A percentile compares a stretch with the other conserved stretches of the same genome.
phyloP scores from a whole-genome alignment of 1,140 invertebrate genomes.

The Thaumetopoea pityocampa region DNA sequence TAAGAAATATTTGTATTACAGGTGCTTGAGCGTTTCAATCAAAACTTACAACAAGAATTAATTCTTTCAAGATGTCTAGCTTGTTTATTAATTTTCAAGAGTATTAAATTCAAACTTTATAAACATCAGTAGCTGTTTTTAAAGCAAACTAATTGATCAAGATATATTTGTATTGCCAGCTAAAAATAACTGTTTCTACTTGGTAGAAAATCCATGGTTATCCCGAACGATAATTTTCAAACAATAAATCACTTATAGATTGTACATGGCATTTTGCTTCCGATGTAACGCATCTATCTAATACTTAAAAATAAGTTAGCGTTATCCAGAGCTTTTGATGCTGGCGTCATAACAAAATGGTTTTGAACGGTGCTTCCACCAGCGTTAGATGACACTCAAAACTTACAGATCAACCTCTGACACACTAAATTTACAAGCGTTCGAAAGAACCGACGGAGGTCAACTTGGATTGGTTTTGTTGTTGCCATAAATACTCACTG shows the following conservation, averaged over 20 bases:
- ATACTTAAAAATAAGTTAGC: slow-evolving; percentile 57
- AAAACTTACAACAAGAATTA: too few species aligned
- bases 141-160: too few species aligned
- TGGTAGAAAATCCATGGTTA: slow-evolving; percentile 1
- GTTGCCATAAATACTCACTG: slow-evolving; percentile 47
- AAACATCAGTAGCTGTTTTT: too few species aligned
- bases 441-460: slow-evolving; percentile 19
- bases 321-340: slow-evolving; percentile 41
- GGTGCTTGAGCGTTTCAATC: too few species aligned
- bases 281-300: slow-evolving; percentile 46
- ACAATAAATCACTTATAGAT: slow-evolving; percentile 54
- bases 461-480: slow-evolving; percentile 28
- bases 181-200: slow-evolving; percentile 1
- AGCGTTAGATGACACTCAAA: slow-evolving; percentile 23
- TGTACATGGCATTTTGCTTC: slow-evolving; percentile 52
- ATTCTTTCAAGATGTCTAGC: too few species aligned
- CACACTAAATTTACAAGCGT: slow-evolving; percentile 16
- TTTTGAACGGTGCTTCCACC: slow-evolving; percentile 19
- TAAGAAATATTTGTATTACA: too few species aligned
- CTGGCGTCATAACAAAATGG: slow-evolving; percentile 50
- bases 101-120: too few species aligned
- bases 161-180: not conserved
- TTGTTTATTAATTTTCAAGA: too few species aligned
- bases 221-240: slow-evolving; percentile 33
- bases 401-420: slow-evolving; percentile 2